Conservation (phyloP, 2,888 invertebrate genomes). For the Cynaeus angustus region DNA sequence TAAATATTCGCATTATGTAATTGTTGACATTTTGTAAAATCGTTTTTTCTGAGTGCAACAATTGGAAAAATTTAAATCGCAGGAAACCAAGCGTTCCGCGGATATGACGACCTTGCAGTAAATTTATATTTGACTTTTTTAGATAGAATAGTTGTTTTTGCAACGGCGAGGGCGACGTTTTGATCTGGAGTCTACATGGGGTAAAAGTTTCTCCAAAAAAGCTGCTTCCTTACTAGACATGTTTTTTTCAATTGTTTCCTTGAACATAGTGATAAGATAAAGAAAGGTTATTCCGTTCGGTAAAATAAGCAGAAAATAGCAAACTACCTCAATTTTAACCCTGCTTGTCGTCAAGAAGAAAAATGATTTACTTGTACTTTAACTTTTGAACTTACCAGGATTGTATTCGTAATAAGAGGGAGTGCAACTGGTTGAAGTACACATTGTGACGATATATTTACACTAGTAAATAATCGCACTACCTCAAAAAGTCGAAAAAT, state of each 20-base stretch:
- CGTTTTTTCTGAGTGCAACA: not conserved
- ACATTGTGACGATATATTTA: constrained; percentile 50
- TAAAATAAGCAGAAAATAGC: too few relatives aligned
- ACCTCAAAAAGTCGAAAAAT: constrained; percentile 46
- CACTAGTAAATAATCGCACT: constrained; percentile 43
- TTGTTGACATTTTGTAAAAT: constrained; percentile 14
- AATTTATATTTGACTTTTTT: constrained; percentile 46
- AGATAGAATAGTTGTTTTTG: constrained; percentile 23
- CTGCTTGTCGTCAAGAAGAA: not conserved
- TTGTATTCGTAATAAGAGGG: constrained; percentile 54
- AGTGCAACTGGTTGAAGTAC: constrained; percentile 52
- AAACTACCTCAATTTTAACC: too few relatives aligned
- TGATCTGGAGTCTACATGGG: too few relatives aligned
- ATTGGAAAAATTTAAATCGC: constrained; percentile 43
- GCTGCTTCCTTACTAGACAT: too few relatives aligned
- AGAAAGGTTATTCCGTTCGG: too few relatives aligned
- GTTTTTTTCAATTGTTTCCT: not conserved
- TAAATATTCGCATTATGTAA: constrained; percentile 30
- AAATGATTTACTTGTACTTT: not conserved
- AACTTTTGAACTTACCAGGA: constrained; percentile 50
- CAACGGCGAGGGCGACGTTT: not conserved
- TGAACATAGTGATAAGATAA: not conserved
- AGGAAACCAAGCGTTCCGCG: constrained; percentile 53
- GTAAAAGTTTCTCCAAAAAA: too few relatives aligned
- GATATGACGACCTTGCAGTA: constrained; percentile 53